These are phyloP conservation scores for Micrastur ruficollis DNA, from an alignment of 2,797 vertebrate species.

Conservation along the genomic window DNA sequence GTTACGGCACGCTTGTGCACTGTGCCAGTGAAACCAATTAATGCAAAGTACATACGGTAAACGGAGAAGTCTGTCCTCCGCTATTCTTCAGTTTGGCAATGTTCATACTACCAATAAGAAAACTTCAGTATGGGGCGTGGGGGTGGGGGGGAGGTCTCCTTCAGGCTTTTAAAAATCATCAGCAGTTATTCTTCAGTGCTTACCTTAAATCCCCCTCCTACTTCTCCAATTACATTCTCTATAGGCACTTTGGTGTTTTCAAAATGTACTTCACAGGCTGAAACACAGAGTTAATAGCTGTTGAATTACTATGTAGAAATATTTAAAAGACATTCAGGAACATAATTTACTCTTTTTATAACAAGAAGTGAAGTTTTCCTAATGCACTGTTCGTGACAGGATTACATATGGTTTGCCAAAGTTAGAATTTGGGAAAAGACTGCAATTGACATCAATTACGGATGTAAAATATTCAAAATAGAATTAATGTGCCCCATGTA, in stretches of 20 bases:
- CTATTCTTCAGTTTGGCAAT: neutral
- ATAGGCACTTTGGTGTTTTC: conserved; percentile 91
- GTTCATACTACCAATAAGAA: neutral
- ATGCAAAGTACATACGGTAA: neutral
- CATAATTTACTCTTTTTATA: neutral
- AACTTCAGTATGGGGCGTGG: neutral
- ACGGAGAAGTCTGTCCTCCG: neutral
- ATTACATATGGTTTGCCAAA: neutral
- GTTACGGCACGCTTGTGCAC: fast-evolving
- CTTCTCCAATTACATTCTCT: conserved; percentile 92
- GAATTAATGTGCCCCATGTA: neutral
- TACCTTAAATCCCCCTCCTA: conserved; percentile 95
- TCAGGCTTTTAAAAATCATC: neutral
- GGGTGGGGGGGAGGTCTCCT: neutral
- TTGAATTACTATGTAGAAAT: neutral
- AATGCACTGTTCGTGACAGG: neutral
- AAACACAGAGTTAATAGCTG: conserved; percentile 25
- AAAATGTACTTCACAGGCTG: conserved; percentile 91
- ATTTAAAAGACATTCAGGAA: neutral
- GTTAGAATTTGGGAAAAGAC: neutral
- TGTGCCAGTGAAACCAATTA: neutral
- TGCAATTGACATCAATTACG: neutral
- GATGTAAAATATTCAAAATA: neutral
- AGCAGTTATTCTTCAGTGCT: neutral
- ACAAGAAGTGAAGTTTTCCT: neutral